Percentiles rank a stretch among this genome's conserved stretches.
These are phyloP conservation scores for Synanceia verrucosa DNA, from an alignment of 2,797 vertebrate species.

Conservation along the genomic window DNA sequence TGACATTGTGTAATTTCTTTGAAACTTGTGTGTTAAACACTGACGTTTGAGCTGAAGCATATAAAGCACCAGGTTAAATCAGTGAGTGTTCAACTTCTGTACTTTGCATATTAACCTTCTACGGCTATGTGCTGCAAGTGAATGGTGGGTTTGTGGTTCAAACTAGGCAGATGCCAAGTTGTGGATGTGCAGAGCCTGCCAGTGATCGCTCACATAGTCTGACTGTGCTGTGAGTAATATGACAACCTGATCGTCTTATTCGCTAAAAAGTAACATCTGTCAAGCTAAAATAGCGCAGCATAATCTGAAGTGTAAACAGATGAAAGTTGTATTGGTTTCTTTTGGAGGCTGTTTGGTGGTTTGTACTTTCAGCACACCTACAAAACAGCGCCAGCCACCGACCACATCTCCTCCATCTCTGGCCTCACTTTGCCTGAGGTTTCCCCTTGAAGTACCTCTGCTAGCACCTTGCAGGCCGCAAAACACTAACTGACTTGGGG, in stretches of 20 bases:
- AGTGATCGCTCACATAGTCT: slow-evolving; percentile 44
- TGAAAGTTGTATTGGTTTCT: slow-evolving; percentile 49
- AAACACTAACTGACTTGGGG: slow-evolving; percentile 70
- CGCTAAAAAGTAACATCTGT: slow-evolving; percentile 56
- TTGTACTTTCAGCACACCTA: slow-evolving; percentile 71
- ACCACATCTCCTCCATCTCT: slow-evolving; percentile 76
- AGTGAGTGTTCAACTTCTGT: not conserved
- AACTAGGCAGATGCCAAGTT: slow-evolving; percentile 48
- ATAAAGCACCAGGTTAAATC: slow-evolving; percentile 1
- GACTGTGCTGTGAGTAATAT: slow-evolving; percentile 34
- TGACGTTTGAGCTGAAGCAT: slow-evolving; percentile 10
- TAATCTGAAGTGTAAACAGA: slow-evolving; percentile 55
- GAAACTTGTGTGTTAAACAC: not conserved
- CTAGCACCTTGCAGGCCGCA: slow-evolving; percentile 79
- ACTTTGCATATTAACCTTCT: slow-evolving; percentile 22
- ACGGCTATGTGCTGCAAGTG: slow-evolving; percentile 33
- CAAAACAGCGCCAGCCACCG: slow-evolving; percentile 62
- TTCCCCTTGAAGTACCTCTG: slow-evolving; percentile 70
- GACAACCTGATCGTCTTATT: slow-evolving; percentile 37
- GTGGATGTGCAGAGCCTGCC: slow-evolving; percentile 42
- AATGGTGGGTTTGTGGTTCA: slow-evolving; percentile 64
- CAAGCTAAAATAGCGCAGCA: slow-evolving; percentile 24
- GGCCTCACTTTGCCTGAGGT: slow-evolving; percentile 69
- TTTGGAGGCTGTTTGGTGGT: slow-evolving; percentile 50
- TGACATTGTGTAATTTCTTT: not conserved